Evolutionary conservation across 2,888 invertebrate species (phyloP).

Genomic region (Siphlonurus alternatus): DNA sequence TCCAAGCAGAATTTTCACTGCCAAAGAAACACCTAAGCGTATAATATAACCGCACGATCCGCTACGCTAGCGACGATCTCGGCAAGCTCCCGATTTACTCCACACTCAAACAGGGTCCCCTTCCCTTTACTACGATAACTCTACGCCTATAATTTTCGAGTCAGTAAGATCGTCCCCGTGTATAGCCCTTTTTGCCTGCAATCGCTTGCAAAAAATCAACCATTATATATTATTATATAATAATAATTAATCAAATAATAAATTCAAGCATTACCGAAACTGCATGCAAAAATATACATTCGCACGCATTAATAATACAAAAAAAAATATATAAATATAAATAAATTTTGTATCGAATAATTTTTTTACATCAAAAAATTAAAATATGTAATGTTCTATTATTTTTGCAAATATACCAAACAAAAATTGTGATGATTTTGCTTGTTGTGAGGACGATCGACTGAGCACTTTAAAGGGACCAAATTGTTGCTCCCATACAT

Average conservation of each 20-base stretch:
- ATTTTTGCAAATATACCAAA: no score
- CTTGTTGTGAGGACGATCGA: background rate
- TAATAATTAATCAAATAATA: background rate
- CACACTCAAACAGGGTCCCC: background rate
- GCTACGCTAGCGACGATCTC: background rate
- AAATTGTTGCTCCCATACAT: background rate
- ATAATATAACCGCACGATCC: no score
- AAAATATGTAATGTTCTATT: no score
- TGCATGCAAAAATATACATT: background rate
- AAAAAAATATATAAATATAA: background rate
- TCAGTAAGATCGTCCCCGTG: background rate
- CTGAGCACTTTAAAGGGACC: background rate
- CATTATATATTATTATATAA: background rate
- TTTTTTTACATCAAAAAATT: no score
- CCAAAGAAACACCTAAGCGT: no score
- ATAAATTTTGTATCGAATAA: background rate
- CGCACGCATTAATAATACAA: background rate
- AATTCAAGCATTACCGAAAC: background rate
- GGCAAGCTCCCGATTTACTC: background rate
- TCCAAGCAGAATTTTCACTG: no score
- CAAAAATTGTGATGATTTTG: no score
- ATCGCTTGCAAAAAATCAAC: background rate
- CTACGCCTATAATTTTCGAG: no score
- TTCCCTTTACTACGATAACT: background rate
- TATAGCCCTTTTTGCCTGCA: background rate